Conservation (phyloP, 2,113 vertebrate genomes). For the Psilopogon haemacephalus region DNA sequence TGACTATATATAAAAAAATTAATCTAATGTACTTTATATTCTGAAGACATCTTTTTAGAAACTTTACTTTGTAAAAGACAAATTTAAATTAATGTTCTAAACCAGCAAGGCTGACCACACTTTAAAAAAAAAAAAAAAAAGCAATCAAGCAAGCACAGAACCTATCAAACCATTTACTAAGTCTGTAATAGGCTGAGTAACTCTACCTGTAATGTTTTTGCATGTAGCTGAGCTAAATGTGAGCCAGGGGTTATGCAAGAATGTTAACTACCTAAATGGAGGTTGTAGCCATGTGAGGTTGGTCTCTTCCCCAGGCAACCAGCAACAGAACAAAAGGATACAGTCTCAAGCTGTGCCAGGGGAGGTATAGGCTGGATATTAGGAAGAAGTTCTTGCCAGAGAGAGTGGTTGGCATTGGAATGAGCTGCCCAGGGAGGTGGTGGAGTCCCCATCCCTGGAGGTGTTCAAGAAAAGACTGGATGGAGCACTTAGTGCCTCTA, state of each 20-base stretch:
- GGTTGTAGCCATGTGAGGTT: no score
- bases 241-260: neutral
- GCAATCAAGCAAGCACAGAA: neutral
- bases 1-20: neutral
- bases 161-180: neutral
- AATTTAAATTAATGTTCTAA: neutral
- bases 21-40: neutral
- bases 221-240: neutral
- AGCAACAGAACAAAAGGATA: no score
- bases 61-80: neutral
- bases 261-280: no score
- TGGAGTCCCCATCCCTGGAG: no score
- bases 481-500: no score
- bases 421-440: no score
- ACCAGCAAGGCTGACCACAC: neutral
- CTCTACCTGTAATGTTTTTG: neutral
- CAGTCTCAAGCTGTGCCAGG: no score
- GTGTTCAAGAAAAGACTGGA: no score
- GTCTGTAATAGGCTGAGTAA: neutral
- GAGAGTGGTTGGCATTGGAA: no score
- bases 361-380: no score
- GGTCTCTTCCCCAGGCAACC: no score
- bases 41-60: neutral
- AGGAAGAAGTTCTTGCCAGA: no score
- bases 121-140: neutral